Evolutionary conservation across 2,888 invertebrate species (phyloP), one percentile per base, ranked within the genome.

Genomic region (Nemurella pictetii): DNA sequence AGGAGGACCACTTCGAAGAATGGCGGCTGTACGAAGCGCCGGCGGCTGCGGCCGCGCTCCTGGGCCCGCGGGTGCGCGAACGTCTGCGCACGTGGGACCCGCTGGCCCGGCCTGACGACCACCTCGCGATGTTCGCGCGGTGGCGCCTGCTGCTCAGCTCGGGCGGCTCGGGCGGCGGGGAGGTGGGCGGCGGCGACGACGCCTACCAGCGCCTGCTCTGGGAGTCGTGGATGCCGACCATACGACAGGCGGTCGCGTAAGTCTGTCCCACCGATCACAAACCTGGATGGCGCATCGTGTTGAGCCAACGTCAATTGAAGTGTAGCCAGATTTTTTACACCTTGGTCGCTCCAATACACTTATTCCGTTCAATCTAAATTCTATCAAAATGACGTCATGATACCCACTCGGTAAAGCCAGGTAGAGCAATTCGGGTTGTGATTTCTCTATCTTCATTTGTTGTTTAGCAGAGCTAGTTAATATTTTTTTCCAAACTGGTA

Each of bases 151-250:
- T 96, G 87, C 90, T 96, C 74, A 90, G 91, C 86, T 88, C 87
- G 83, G 90, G 89, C 75, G 86, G 87, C 25, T 84, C 87, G 5
- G 86, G 86, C 36, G 85, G 87, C n/a, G 83, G 88, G 30, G 89
- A 91, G 87, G 90, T 90, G 87, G 90, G 90, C 87, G 91, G 92
- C 5, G 91, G 92, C 73, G 93, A 93, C 87, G 89, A 89, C 86
- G 95, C 96, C 0, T 97, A 96, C 89, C 95, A 96, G 90, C 94
- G 94, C 88, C 91, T 98, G 85, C 91, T 98, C 87, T 98, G 98
- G 97, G 96, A 97, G 89, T 94, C 96, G 86, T 97, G 97, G 94
- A 94, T 98, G 92, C 97, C 97, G n/a, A 92, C 93, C 85, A 92
- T 98, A 86, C 93, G 95, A 88, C 92, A 92, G 74, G 94, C 95